A percentile compares a stretch with the other conserved stretches of the same genome.
Evolutionary conservation across 2,113 vertebrate genomes (phyloP).

Genomic region (Aldabrachelys gigantea): DNA sequence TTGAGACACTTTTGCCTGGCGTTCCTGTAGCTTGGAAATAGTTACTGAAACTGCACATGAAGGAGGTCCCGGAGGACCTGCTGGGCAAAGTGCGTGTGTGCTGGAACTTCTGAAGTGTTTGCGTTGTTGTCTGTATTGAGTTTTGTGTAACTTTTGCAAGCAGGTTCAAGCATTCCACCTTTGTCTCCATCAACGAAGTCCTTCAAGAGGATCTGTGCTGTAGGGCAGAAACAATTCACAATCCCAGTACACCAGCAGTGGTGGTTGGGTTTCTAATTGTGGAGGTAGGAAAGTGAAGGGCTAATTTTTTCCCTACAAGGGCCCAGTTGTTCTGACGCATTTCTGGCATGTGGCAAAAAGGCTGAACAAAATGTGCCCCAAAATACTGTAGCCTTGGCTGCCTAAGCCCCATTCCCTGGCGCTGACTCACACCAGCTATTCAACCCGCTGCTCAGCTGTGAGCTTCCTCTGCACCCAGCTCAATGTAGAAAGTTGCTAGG

Average conservation of each 20-base stretch:
- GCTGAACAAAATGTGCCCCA: background rate
- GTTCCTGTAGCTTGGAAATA: accelerated
- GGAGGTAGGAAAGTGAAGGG: background rate
- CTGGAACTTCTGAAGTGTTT: accelerated
- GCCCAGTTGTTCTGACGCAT: background rate
- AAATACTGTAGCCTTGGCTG: background rate
- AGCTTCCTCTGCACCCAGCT: background rate
- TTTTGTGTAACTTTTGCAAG: background rate
- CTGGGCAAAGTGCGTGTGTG: background rate
- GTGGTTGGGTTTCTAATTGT: background rate
- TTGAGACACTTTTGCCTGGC: accelerated
- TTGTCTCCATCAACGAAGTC: background rate
- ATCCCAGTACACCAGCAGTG: background rate
- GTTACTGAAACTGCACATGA: background rate
- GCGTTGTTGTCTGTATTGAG: background rate
- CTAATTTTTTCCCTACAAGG: background rate
- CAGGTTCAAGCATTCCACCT: accelerated
- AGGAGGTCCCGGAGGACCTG: accelerated
- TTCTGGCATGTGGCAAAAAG: background rate
- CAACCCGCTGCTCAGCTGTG: background rate
- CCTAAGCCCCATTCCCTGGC: background rate
- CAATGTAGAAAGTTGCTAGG: conserved; percentile 25
- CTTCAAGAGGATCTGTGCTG: background rate
- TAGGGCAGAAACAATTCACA: background rate
- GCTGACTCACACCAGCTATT: accelerated